These are phyloP conservation scores for Aurelia aurita DNA, from an alignment of 30 jellyfish, hydroid and myxozoan species.

Conservation along the genomic window DNA sequence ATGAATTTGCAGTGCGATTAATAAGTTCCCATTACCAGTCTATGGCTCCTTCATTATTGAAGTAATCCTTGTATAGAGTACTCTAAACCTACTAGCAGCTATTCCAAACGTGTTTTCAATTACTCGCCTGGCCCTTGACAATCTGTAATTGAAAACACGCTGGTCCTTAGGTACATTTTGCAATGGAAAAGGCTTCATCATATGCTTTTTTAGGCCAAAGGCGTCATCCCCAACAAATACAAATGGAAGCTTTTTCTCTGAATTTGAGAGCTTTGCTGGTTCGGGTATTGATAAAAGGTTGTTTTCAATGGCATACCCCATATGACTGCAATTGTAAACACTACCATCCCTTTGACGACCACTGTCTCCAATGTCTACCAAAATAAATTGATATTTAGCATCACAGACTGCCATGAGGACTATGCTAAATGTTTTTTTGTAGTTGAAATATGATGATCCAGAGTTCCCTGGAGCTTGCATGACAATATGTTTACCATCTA, in stretches of 20 bases:
- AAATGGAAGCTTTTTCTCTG: too few species aligned
- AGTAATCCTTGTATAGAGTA: constrained; percentile 29
- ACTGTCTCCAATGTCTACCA: constrained; percentile 38
- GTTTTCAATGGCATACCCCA: constrained; percentile 46
- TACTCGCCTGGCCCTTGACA: constrained; percentile 10
- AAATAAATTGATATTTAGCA: constrained; percentile 19
- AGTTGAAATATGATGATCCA: constrained; percentile 50
- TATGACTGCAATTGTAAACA: constrained; percentile 22
- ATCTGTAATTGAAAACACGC: constrained; percentile 7
- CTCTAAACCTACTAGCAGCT: constrained; percentile 59
- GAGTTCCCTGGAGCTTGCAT: constrained; percentile 61
- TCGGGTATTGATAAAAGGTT: constrained; percentile 22
- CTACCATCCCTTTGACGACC: constrained; percentile 70
- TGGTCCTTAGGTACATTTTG: too few species aligned
- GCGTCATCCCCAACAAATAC: too few species aligned
- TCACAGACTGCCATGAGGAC: constrained; percentile 38
- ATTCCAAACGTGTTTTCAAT: constrained; percentile 60
- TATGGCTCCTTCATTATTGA: constrained; percentile 37
- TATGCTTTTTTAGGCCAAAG: too few species aligned
- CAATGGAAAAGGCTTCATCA: too few species aligned
- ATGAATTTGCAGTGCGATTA: too few species aligned
- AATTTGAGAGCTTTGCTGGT: constrained; percentile 28
- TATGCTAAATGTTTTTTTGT: constrained; percentile 39
- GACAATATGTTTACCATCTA: constrained; percentile 59
- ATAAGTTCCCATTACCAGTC: constrained; percentile 44